Base-by-base conservation (phyloP, 2,113 vertebrate genomes). In the Vanacampus margaritifer region DNA sequence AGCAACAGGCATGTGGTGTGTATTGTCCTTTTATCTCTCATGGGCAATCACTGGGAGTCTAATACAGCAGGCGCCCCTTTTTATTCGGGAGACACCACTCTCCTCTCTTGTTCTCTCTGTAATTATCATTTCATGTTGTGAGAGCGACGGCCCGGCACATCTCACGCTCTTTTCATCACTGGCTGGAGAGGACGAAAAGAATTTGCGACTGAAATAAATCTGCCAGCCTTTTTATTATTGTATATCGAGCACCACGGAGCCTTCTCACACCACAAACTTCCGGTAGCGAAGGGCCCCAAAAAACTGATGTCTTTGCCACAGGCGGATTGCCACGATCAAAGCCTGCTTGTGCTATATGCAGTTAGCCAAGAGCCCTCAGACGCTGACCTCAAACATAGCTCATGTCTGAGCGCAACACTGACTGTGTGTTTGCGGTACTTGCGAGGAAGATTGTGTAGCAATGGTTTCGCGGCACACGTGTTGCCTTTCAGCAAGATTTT, bases 41-140 rank as follows among this genome's bases (percentile, higher is more conserved):
- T 60, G 84, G 86, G 79, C 82, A 86, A 82, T 83, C 84, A 87
- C 71, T 79, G 72, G 63, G 65, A 73, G 74, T 68, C 81, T 86
- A 90, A 90, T 87, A 84, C 71, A 79, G 78, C 58, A 77, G 88
- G 86, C 84, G 79, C 87, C 89, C 79, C 70, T 85, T 74, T 85
- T 74, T 72, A 84, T 74, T 81, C 80, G 75, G 63, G 82, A 89
- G 89, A 90, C 86, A 62, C 71, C 78, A 62, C 80, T 89, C 72
- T 85, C 71, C 64, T 87, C 79, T 89, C 72, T 75, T 51, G 70
- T 77, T 77, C 67, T 69, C 86, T 83, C 91, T 91, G 87, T 92
- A 92, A 92, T 93, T 91, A 91, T 86, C 87, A 86, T 84, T 90
- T 89, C 87, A 93, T 90, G 84, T 88, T 58, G 73, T 80, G 78